A percentile compares a stretch with the other conserved stretches of the same genome.
These are phyloP conservation scores for Cassiopea xamachana DNA, from an alignment of 30 jellyfish, hydroid and myxozoan genomes.

Conservation along the genomic window DNA sequence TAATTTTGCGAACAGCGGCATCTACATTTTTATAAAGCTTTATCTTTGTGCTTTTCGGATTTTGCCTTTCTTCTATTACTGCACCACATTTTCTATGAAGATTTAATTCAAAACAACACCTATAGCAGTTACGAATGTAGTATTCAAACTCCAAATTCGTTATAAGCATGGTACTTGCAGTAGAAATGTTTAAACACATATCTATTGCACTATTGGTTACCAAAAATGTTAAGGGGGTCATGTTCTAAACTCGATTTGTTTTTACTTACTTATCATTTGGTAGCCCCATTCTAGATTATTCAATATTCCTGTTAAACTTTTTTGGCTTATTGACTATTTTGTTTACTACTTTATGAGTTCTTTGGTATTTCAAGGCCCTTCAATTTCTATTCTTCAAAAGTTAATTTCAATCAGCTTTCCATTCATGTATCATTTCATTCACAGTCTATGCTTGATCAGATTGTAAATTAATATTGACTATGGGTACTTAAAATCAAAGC, in stretches of 20 bases:
- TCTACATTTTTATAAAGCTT: background rate
- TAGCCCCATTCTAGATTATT: background rate
- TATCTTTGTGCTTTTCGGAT: background rate
- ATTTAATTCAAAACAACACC: background rate
- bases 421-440: too few species aligned
- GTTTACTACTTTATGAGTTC: background rate
- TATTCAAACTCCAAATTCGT: background rate
- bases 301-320: background rate
- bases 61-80: background rate
- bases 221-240: background rate
- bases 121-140: too few species aligned
- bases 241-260: background rate
- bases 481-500: too few species aligned
- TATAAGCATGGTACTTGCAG: background rate
- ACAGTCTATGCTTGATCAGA: too few species aligned
- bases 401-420: too few species aligned
- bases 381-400: background rate
- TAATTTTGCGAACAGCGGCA: background rate
- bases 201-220: background rate
- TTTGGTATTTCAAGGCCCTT: background rate
- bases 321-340: background rate
- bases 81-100: background rate
- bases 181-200: background rate
- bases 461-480: too few species aligned
- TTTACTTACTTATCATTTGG: background rate